Percentiles rank a stretch among this genome's conserved stretches.
Evolutionary conservation across 2,888 invertebrate species (phyloP).

Genomic region (Drosophila subsilvestris): DNA sequence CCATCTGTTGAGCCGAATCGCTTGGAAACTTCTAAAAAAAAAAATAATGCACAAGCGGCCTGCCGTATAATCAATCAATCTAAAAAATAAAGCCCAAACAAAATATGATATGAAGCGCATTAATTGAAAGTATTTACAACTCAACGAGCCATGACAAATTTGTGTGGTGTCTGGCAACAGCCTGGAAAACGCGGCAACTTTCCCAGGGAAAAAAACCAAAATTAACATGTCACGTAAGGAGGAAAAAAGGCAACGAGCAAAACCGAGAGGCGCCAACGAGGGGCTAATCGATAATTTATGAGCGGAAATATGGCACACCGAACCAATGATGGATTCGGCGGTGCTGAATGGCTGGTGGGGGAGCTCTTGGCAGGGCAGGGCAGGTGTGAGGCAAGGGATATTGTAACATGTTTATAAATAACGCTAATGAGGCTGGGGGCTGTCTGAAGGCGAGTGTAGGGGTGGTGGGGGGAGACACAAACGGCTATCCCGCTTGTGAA

Average conservation of each 20-base stretch:
- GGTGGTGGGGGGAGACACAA: no score
- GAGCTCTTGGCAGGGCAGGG: neutral
- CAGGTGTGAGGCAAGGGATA: constrained; percentile 22
- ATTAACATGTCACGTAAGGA: constrained; percentile 64
- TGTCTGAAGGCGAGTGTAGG: neutral
- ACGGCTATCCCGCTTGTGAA: constrained; percentile 54
- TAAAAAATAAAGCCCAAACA: constrained; percentile 24
- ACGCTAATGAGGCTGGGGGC: constrained; percentile 62
- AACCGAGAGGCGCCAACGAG: constrained; percentile 29
- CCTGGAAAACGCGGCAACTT: constrained; percentile 56
- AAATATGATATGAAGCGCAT: constrained; percentile 35
- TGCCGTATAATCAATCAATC: constrained; percentile 2
- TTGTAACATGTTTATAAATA: constrained; percentile 74
- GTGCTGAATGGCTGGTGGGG: neutral
- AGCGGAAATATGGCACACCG: constrained; percentile 55
- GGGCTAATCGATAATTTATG: constrained; percentile 75
- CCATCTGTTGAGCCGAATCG: neutral
- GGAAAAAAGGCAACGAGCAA: constrained; percentile 6
- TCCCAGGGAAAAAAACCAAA: constrained; percentile 48
- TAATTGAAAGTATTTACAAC: constrained; percentile 59
- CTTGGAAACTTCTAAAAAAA: neutral
- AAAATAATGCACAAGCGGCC: neutral
- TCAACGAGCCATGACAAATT: constrained; percentile 56
- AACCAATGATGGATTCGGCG: constrained; percentile 38
- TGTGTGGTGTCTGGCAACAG: constrained; percentile 23